Evolutionary conservation across 2,888 invertebrate genomes (phyloP).

Genomic region (Himalopsyche tibetana): DNA sequence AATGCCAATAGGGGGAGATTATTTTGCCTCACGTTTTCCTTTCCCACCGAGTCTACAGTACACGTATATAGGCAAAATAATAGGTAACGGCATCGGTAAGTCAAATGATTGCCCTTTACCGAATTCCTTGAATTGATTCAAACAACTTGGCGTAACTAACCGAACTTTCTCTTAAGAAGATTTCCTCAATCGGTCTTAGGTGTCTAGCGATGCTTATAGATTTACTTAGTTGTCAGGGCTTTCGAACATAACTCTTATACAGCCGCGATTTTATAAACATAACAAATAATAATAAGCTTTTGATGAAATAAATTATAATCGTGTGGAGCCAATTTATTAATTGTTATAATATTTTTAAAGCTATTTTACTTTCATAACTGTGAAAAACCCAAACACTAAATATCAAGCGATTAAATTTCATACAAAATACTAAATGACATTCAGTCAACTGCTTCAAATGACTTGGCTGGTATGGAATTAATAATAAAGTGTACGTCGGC

Average conservation of each 20-base stretch:
- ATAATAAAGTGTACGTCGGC: too few relatives aligned
- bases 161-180: slow-evolving; percentile 56
- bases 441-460: too few relatives aligned
- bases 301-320: too few relatives aligned
- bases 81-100: slow-evolving; percentile 55
- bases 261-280: neutral
- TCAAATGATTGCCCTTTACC: slow-evolving; percentile 59
- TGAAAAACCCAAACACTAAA: too few relatives aligned
- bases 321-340: too few relatives aligned
- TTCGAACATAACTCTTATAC: neutral
- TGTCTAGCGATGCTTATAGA: slow-evolving; percentile 47
- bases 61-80: slow-evolving; percentile 26
- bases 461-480: too few relatives aligned
- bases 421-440: too few relatives aligned
- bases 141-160: slow-evolving; percentile 39
- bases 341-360: too few relatives aligned
- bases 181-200: slow-evolving; percentile 59
- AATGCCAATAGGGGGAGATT: neutral
- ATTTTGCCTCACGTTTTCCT: slow-evolving; percentile 19
- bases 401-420: too few relatives aligned
- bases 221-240: slow-evolving; percentile 12
- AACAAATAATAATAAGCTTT: too few relatives aligned
- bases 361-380: too few relatives aligned
- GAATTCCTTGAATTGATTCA: slow-evolving; percentile 56
- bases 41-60: neutral